Conservation (phyloP, 2,797 vertebrate species). For the Sebastes reedi region DNA sequence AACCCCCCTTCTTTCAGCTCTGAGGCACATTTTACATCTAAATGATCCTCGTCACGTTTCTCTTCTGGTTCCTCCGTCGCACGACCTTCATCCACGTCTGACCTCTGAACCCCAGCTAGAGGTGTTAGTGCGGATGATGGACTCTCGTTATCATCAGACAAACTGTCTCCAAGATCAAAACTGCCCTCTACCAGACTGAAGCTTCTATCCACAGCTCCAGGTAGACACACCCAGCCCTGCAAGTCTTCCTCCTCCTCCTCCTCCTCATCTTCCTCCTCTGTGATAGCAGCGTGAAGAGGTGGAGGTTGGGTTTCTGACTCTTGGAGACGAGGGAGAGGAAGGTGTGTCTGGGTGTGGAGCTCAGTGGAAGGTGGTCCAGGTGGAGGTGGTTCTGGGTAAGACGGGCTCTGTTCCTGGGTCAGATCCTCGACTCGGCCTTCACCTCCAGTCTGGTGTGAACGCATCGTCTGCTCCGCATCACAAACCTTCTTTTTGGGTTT, state of each 20-base stretch:
- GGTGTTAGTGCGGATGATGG: neutral
- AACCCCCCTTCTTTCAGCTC: neutral
- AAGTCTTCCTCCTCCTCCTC: neutral
- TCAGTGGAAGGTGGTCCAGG: neutral
- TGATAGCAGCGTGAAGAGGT: neutral
- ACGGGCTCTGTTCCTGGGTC: neutral
- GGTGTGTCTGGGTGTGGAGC: neutral
- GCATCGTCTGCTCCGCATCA: neutral
- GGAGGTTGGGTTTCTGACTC: neutral
- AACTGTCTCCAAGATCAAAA: conserved; percentile 4
- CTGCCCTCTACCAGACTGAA: neutral
- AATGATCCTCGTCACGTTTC: neutral
- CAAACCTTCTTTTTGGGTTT: conserved; percentile 2
- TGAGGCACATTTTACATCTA: neutral
- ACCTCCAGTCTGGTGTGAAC: neutral
- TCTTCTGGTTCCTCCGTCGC: neutral
- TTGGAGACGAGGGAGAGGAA: neutral
- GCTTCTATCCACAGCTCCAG: neutral
- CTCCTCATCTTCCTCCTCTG: neutral
- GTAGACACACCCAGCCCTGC: conserved; percentile 16
- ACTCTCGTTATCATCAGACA: neutral
- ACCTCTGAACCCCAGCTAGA: neutral
- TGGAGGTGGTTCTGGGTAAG: neutral
- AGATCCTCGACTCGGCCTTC: no score
- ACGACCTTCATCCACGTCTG: neutral